Conservation (phyloP, 2,113 vertebrate species). For the Tragelaphus scriptus region DNA sequence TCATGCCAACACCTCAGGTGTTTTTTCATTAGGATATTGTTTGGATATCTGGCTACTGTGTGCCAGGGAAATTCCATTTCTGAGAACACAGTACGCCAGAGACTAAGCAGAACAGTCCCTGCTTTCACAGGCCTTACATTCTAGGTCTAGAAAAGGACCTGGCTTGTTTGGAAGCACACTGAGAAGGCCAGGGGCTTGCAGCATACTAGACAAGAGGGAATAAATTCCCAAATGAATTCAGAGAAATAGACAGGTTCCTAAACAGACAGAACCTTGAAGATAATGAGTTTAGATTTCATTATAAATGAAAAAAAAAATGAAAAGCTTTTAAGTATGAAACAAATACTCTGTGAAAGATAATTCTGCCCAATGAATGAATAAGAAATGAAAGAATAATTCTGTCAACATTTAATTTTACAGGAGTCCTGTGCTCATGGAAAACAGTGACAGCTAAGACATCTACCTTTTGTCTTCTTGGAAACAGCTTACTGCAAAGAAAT, state of each 20-base stretch:
- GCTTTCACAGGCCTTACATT: background rate
- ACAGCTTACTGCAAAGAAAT: background rate
- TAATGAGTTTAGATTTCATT: background rate
- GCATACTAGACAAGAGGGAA: background rate
- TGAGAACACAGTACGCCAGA: background rate
- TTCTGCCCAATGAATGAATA: background rate
- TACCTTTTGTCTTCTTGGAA: background rate
- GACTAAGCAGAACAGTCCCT: background rate
- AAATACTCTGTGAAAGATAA: background rate
- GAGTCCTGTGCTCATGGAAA: background rate
- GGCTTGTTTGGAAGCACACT: background rate
- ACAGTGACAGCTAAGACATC: background rate
- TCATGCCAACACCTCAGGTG: background rate
- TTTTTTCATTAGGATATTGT: background rate
- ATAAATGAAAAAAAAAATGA: background rate
- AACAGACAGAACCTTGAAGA: background rate
- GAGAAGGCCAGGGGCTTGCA: background rate
- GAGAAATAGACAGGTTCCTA: background rate
- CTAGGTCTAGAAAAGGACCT: background rate
- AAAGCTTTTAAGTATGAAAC: background rate
- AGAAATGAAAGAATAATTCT: background rate
- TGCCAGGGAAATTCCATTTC: background rate
- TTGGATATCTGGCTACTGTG: background rate
- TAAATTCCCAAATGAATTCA: background rate
- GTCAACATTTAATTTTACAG: background rate